Base-by-base conservation (phyloP, 64 coral and sea anemone genomes). In the Stichodactyla mertensii region DNA sequence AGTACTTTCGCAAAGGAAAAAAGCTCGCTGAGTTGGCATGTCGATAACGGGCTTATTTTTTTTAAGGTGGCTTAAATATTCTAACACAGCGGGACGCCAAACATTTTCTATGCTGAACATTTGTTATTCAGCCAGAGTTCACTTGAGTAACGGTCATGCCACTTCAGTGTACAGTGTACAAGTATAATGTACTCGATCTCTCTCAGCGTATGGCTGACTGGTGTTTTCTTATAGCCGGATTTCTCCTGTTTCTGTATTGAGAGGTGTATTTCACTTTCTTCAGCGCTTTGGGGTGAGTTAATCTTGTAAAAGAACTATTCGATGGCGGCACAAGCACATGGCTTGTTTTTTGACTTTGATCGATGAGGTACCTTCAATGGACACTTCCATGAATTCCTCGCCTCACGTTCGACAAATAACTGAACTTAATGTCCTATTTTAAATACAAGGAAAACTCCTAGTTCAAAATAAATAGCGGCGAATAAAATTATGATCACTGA, bases 271-370 rank as follows among this genome's bases (percentile, higher is more conserved):
- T 81, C 19, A 22, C 4, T 18, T 45, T 66, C 6, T 66, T n/a
- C 18, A 66, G 62, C 62, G 19, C 51, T 81, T 81, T 54, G 14
- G 53, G 36, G 78, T 8, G 15, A 12, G 31, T 8, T 52, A 10
- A 55, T 81, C 52, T 74, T 52, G 6, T 54, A 9, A 52, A 16
- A 51, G 77, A 27, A 28, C 18, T 79, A 51, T 79, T 79, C 28
- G 4, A 79, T 11, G 51, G 16, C 77, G 77, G 12, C 27, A 79
- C 0, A 51, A 36, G 77, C 77, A 14, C 27, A 79, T 36, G 27
- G 28, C 20, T 52, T 5, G 16, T 79, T 79, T 79, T 79, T 52
- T 79, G 77, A 79, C 77, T 79, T 79, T 79, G 77, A 79, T 79
- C 28, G 77, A 79, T 79, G 77, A 79, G 77, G 77, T 79, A 51